These are phyloP conservation scores for Trachurus trachurus DNA, from an alignment of 2,797 vertebrate species.

Conservation along the genomic window DNA sequence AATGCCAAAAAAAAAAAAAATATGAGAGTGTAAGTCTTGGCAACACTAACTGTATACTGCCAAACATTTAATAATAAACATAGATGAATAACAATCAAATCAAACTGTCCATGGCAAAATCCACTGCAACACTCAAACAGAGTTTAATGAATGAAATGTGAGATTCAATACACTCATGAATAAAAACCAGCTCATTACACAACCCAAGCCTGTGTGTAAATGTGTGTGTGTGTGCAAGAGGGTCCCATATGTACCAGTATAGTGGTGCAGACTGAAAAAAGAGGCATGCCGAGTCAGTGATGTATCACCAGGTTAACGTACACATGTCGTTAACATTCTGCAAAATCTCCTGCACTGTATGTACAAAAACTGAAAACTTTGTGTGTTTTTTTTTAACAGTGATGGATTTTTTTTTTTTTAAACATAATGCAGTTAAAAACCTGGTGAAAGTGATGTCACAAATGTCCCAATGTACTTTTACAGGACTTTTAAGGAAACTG, in stretches of 20 bases:
- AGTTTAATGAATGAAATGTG: constrained; percentile 76
- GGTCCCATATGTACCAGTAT: constrained; percentile 32
- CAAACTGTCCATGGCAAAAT: constrained; percentile 33
- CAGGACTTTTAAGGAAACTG: constrained; percentile 6
- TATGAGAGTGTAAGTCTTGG: neutral
- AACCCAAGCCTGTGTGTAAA: constrained; percentile 43
- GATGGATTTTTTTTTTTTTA: constrained; percentile 1
- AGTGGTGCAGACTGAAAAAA: constrained; percentile 40
- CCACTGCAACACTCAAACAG: constrained; percentile 68
- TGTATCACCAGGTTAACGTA: constrained; percentile 44
- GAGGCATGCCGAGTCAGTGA: constrained; percentile 62
- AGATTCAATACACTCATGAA: constrained; percentile 69
- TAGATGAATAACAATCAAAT: constrained; percentile 24
- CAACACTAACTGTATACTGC: neutral
- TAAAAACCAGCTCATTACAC: constrained; percentile 56
- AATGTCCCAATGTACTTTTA: neutral
- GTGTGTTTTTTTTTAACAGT: neutral
- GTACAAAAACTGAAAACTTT: constrained; percentile 44
- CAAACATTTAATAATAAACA: neutral
- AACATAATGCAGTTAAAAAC: constrained; percentile 21
- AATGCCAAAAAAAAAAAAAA: too few species aligned
- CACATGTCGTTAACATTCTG: constrained; percentile 21
- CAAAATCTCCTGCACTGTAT: constrained; percentile 29
- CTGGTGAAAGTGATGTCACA: neutral
- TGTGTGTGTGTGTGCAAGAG: constrained; percentile 42